Evolutionary conservation across 1,140 invertebrate genomes (phyloP).

Genomic region (Pissodes strobi): DNA sequence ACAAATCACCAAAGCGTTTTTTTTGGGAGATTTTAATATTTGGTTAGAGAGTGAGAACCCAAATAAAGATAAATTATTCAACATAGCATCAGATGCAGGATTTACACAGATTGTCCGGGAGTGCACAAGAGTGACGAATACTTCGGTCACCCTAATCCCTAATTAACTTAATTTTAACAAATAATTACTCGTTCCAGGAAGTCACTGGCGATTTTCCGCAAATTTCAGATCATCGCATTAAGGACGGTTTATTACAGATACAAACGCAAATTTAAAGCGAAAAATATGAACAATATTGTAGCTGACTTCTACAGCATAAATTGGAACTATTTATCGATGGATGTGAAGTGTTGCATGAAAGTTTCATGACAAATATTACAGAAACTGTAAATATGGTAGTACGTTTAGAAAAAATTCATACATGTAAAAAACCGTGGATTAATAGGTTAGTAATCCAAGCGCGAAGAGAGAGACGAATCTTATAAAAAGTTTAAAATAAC

Average conservation of each 20-base stretch:
- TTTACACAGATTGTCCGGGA: constrained; percentile 21
- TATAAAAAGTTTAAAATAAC: constrained; percentile 22
- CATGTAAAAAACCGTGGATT: constrained; percentile 2
- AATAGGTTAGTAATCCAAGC: constrained; percentile 1
- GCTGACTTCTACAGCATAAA: neutral
- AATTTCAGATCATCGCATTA: constrained; percentile 20
- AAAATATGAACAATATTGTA: constrained; percentile 6
- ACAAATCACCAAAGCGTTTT: neutral
- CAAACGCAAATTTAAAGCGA: constrained; percentile 1
- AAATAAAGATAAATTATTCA: neutral
- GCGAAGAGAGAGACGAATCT: constrained; percentile 1
- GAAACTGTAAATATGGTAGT: constrained; percentile 13
- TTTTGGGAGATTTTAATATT: constrained; percentile 24
- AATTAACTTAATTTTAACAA: constrained; percentile 21
- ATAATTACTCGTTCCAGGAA: constrained; percentile 4
- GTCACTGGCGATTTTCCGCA: constrained; percentile 4
- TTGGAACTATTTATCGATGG: constrained; percentile 13
- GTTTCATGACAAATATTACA: constrained; percentile 12
- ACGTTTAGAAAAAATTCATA: constrained; percentile 6
- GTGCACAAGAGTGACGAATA: constrained; percentile 9
- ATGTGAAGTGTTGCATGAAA: constrained; percentile 7
- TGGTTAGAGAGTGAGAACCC: constrained; percentile 6
- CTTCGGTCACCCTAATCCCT: constrained; percentile 11
- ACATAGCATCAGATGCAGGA: constrained; percentile 12
- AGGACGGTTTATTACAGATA: neutral